Conservation (phyloP, 2,888 invertebrate genomes). For the Calliphora vomitoria region DNA sequence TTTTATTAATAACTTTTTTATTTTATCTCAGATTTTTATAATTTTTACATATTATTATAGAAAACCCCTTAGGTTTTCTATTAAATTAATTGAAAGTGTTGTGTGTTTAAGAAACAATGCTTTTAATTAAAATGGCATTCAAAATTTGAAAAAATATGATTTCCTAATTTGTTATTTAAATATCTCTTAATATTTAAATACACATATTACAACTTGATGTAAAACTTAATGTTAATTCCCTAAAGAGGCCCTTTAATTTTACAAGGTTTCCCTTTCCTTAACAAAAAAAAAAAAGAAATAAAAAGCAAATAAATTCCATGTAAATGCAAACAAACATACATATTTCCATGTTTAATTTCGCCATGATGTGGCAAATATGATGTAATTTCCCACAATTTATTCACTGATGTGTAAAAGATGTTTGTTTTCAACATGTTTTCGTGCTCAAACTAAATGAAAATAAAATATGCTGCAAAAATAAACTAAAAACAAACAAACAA, state of each 20-base stretch:
- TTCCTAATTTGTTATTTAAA: too few relatives aligned
- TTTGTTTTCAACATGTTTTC: conserved; percentile 48
- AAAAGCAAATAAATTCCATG: background rate
- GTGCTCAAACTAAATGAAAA: conserved; percentile 8
- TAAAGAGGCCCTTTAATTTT: background rate
- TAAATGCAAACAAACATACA: conserved; percentile 22
- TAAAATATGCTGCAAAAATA: background rate
- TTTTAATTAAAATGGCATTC: too few relatives aligned
- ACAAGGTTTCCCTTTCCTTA: background rate
- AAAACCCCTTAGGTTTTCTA: too few relatives aligned
- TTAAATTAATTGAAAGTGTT: too few relatives aligned
- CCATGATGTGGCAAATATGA: conserved; percentile 40
- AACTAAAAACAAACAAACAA: conserved; percentile 6
- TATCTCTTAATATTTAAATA: too few relatives aligned
- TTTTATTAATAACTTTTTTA: background rate
- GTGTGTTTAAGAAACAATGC: too few relatives aligned
- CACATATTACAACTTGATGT: background rate
- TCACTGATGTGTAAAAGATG: conserved; percentile 67
- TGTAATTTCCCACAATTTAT: conserved; percentile 52
- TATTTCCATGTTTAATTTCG: conserved; percentile 18
- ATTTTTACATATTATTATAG: background rate
- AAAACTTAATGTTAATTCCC: background rate
- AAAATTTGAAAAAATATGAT: too few relatives aligned
- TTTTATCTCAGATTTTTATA: background rate
- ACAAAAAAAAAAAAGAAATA: background rate